Evolutionary conservation across 2,888 invertebrate genomes (phyloP), one percentile per base, ranked within the genome.

Genomic region (Spodoptera picta): DNA sequence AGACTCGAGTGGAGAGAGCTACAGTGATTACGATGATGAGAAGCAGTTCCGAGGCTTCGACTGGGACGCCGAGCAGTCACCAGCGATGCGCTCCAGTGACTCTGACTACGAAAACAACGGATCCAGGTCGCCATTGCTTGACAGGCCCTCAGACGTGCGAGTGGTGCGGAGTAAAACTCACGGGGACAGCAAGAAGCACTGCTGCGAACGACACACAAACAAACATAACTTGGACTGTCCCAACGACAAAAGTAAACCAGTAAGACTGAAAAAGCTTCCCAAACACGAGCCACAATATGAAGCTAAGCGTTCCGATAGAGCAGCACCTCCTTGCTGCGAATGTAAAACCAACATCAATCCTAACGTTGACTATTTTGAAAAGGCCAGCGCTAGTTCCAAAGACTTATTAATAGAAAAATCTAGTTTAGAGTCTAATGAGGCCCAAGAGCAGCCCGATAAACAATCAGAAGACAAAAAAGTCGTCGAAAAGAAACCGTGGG

Each of bases 81-180:
- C 92, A 0, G 90, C 90, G 0, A 82, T 90, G 68, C 87, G 93
- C 1, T 95, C 95, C 19, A 96, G 96, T 27, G 97, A 97, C 85
- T 96, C 96, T 9, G 96, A 96, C 64, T 96, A 95, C 71, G 96
- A 96, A 83, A 96, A 96, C 82, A 96, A 96, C 80, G 97, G 96
- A 0, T 97, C 97, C 2, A 92, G 96, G 43, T 97, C 97, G 1
- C 97, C 97, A 0, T 86, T 97, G 58, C 91, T 97, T 11, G 95
- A 96, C 68, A 91, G 95, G 53, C 88, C 93, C 1, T 83, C 92
- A 14, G 94, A 94, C 36, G 87, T 95, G 3, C 87, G 94, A 73
- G 89, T 95, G 52, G 91, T 95, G 9, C 84, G 93, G 27, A 79
- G 87, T 3, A 94, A 90, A 81, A 92, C 87, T 53, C 89, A 89